Evolutionary conservation across 2,797 vertebrate species (phyloP).

Genomic region (Echeneis naucrates): DNA sequence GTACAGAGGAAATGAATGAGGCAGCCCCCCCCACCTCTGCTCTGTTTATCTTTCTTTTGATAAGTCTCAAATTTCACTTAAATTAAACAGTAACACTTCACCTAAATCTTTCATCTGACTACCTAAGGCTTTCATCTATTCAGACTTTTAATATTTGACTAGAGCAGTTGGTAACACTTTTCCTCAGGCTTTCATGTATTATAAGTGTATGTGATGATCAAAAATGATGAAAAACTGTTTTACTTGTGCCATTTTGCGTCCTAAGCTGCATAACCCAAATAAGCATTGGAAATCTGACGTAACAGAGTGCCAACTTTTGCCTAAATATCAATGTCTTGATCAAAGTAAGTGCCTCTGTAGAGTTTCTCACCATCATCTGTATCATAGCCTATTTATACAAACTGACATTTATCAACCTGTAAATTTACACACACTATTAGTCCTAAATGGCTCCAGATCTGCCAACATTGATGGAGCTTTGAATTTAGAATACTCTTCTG

Average conservation of each 20-base stretch:
- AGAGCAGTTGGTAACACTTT: slow-evolving; percentile 52
- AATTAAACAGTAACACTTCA: slow-evolving; percentile 70
- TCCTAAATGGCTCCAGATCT: neutral
- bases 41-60: slow-evolving; percentile 69
- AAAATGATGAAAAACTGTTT: slow-evolving; percentile 59
- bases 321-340: slow-evolving; percentile 48
- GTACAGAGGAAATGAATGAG: slow-evolving; percentile 60
- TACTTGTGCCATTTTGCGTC: slow-evolving; percentile 49
- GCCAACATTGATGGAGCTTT: slow-evolving; percentile 14
- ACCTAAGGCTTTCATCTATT: slow-evolving; percentile 63
- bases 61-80: slow-evolving; percentile 55
- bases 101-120: slow-evolving; percentile 66
- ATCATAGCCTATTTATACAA: slow-evolving; percentile 27
- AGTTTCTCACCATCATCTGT: slow-evolving; percentile 2
- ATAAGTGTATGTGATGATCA: slow-evolving; percentile 40
- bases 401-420: slow-evolving; percentile 21
- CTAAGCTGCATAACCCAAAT: slow-evolving; percentile 42
- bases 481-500: neutral
- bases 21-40: slow-evolving; percentile 18
- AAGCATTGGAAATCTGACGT: slow-evolving; percentile 51
- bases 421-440: slow-evolving; percentile 18
- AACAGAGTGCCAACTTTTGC: slow-evolving; percentile 45
- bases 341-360: slow-evolving; percentile 27
- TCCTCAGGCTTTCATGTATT: slow-evolving; percentile 47
- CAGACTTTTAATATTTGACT: slow-evolving; percentile 62